Percentiles rank a stretch among this genome's conserved stretches.
Evolutionary conservation across 2,888 invertebrate genomes (phyloP).

Genomic region (Stratiomys singularior): DNA sequence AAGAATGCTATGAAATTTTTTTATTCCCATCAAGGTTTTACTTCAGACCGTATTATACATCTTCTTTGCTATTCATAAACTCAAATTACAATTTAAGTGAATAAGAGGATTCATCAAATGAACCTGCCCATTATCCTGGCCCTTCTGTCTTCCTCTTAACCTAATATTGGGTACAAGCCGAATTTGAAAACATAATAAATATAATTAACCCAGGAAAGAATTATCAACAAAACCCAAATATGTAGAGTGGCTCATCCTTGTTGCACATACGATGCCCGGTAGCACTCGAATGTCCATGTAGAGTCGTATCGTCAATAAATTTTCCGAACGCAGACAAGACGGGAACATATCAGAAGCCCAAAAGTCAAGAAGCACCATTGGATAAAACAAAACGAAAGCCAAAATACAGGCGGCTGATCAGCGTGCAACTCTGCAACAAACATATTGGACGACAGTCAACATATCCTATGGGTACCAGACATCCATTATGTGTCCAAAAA

Average conservation of each 20-base stretch:
- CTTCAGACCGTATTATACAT: too few relatives aligned
- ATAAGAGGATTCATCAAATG: too few relatives aligned
- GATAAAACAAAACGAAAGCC: conserved; percentile 8
- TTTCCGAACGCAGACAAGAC: conserved; percentile 58
- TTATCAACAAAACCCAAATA: conserved; percentile 20
- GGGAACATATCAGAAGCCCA: conserved; percentile 43
- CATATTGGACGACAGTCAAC: conserved; percentile 37
- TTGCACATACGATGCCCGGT: conserved; percentile 61
- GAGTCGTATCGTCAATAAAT: conserved; percentile 65
- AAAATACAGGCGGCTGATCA: conserved; percentile 18
- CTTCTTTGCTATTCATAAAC: too few relatives aligned
- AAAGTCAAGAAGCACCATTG: neutral
- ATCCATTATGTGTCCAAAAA: conserved; percentile 49
- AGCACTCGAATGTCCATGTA: conserved; percentile 65
- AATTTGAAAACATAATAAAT: neutral
- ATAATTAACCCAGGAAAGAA: neutral
- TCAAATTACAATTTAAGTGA: too few relatives aligned
- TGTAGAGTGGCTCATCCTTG: neutral
- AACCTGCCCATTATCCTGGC: too few relatives aligned
- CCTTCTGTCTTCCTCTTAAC: too few relatives aligned
- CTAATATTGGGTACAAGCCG: too few relatives aligned
- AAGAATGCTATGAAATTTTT: too few relatives aligned
- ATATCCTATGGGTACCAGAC: conserved; percentile 46
- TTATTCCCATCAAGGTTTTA: too few relatives aligned
- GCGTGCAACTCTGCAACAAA: conserved; percentile 45